Percentiles rank a stretch among this genome's conserved stretches.
phyloP scores from a whole-genome alignment of 2,797 vertebrate species.

The Sebastes jordani region DNA sequence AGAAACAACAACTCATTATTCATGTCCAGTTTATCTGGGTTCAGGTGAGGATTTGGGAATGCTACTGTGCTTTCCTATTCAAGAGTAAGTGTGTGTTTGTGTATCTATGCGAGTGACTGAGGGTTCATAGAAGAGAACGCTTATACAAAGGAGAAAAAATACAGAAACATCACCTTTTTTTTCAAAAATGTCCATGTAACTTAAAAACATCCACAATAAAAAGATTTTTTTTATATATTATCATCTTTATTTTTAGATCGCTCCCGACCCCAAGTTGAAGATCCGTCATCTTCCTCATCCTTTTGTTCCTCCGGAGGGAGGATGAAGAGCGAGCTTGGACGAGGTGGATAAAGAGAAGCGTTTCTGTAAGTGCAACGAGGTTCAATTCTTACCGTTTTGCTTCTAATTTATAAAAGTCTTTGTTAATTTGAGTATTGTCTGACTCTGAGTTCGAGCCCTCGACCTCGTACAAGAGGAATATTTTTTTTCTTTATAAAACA shows the following conservation, averaged over 20 bases:
- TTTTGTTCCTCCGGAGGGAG: constrained; percentile 1
- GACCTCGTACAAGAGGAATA: not conserved
- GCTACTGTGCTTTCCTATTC: constrained; percentile 82
- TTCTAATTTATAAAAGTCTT: constrained; percentile 54
- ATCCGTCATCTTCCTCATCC: constrained; percentile 10
- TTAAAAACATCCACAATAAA: constrained; percentile 79
- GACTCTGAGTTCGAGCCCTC: constrained; percentile 34
- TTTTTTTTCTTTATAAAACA: constrained; percentile 44
- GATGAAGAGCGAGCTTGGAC: constrained; percentile 28
- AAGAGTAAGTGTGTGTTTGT: constrained; percentile 56
- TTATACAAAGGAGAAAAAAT: constrained; percentile 77
- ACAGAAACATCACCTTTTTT: constrained; percentile 75
- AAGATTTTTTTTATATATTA: constrained; percentile 73
- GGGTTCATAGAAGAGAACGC: constrained; percentile 45
- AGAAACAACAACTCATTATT: constrained; percentile 45
- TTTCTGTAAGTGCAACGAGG: constrained; percentile 58
- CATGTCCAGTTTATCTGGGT: constrained; percentile 61
- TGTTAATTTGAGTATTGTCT: constrained; percentile 13
- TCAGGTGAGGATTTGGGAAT: constrained; percentile 67
- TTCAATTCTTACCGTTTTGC: constrained; percentile 25
- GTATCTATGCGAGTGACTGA: not conserved
- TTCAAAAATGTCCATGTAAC: constrained; percentile 65
- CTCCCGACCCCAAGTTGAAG: constrained; percentile 4
- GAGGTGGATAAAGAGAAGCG: constrained; percentile 15
- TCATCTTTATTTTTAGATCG: constrained; percentile 56